phyloP scores from a whole-genome alignment of 37 sponge, comb jelly and placozoan species.

The Haliclona indistincta region DNA sequence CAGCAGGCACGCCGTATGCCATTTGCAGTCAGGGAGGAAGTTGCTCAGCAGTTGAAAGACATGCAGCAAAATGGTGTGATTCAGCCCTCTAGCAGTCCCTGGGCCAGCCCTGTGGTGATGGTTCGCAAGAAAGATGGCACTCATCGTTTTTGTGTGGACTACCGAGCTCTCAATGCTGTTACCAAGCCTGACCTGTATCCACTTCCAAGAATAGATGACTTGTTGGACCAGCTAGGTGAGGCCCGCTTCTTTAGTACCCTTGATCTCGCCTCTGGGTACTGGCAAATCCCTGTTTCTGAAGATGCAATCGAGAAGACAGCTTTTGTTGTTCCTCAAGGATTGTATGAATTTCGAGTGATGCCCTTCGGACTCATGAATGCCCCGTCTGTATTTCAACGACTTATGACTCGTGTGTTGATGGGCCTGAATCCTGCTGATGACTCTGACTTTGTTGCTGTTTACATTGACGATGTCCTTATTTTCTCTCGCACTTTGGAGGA shows the following conservation, averaged over 20 bases:
- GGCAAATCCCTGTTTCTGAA: slow-evolving; percentile 48
- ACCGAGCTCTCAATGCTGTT: slow-evolving; percentile 45
- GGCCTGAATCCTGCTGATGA: slow-evolving; percentile 45
- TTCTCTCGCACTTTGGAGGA: slow-evolving; percentile 41
- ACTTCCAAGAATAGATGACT: slow-evolving; percentile 67
- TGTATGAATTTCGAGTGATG: slow-evolving; percentile 70
- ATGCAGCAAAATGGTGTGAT: slow-evolving; percentile 62
- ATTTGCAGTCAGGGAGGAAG: slow-evolving; percentile 49
- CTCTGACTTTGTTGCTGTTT: slow-evolving; percentile 22
- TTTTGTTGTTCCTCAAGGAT: slow-evolving; percentile 38
- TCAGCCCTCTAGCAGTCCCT: slow-evolving; percentile 47
- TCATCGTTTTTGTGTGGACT: slow-evolving; percentile 57
- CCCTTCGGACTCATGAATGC: slow-evolving; percentile 63
- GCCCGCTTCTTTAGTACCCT: slow-evolving; percentile 43
- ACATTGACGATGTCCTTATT: slow-evolving; percentile 47
- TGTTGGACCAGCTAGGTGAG: slow-evolving; percentile 61
- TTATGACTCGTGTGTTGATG: slow-evolving; percentile 41
- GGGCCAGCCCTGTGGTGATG: slow-evolving; percentile 67
- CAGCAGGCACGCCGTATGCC: slow-evolving; percentile 41
- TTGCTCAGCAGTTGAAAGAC: slow-evolving; percentile 38
- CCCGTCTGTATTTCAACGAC: slow-evolving; percentile 59
- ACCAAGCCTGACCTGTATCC: slow-evolving; percentile 62
- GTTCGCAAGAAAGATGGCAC: slow-evolving; percentile 61
- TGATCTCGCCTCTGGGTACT: slow-evolving; percentile 64
- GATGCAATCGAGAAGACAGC: slow-evolving; percentile 55